A percentile compares a stretch with the other conserved stretches of the same genome.
phyloP scores from a whole-genome alignment of 2,888 invertebrate species.

The Tethea ocularis region DNA sequence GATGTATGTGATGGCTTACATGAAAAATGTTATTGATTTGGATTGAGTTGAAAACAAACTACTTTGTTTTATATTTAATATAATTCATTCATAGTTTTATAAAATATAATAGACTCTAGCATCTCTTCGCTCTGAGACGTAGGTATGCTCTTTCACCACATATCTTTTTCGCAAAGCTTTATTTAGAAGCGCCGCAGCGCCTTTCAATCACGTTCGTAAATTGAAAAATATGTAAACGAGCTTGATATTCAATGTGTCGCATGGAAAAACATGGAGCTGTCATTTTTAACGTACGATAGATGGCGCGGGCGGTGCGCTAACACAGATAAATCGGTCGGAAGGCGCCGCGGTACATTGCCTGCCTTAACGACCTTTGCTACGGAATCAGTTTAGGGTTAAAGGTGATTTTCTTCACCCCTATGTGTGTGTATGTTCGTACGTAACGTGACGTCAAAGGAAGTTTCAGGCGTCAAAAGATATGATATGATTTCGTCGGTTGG shows the following conservation, averaged over 20 bases:
- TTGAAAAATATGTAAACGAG: conserved; percentile 78
- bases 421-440: conserved; percentile 33
- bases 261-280: conserved; percentile 71
- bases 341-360: conserved; percentile 74
- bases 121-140: background rate
- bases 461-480: conserved; percentile 32
- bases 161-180: conserved; percentile 52
- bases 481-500: conserved; percentile 33
- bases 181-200: conserved; percentile 50
- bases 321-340: conserved; percentile 77
- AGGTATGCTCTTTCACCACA: conserved; percentile 27
- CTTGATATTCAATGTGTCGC: conserved; percentile 68
- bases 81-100: no score
- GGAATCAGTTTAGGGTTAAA: conserved; percentile 78
- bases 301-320: conserved; percentile 57
- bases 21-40: no score
- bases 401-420: conserved; percentile 61
- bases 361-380: conserved; percentile 75
- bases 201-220: conserved; percentile 61
- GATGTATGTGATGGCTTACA: no score
- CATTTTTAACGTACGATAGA: conserved; percentile 75
- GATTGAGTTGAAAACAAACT: no score
- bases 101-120: background rate
- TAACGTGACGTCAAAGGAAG: conserved; percentile 42
- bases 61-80: no score